Base-by-base conservation (phyloP, 2,888 invertebrate genomes). In the Carabus problematicus region DNA sequence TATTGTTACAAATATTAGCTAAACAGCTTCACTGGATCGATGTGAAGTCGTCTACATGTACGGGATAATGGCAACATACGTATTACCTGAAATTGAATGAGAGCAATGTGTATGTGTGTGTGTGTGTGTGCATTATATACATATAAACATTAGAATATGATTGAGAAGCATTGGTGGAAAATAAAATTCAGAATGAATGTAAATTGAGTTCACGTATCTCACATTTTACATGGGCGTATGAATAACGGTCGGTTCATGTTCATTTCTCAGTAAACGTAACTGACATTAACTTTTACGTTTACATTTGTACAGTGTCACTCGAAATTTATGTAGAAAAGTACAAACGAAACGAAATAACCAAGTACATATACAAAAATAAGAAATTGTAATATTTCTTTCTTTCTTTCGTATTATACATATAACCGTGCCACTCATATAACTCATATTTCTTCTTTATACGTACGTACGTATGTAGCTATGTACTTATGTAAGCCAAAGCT, bases 301-400 rank as follows among this genome's bases (percentile, higher is more conserved):
- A 52, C 11, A 52, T 11, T 52, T 52, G 19, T 18, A 14, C 52
- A 52, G 29, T 29, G 29, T 29, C 29, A 29, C 29, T 29, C 29
- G 29, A 29, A 29, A 29, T 29, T 29, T 29, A 52, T 52, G 9
- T 18, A 52, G 6, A 52, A 52, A 52, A 49, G 19, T 29, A 29
- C 29, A 45, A 45, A 45, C 45, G 14, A 45, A 12, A 45, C 12
- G 52, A 52, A 52, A 52, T 52, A 18, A 1, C 16, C 16, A 52
- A 52, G 18, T 52, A 52, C 52, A 52, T n/a, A n/a, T n/a, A n/a
- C n/a, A n/a, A n/a, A n/a, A 52, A 52, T 52, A 52, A 52, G 52
- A 52, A 52, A 29, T 29, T 29, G 29, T 29, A 29, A 52, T 52
- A 52, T 52, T 19, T 16, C 52, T 18, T 52, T 16, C 52, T 18